These are phyloP conservation scores for Pelecanus crispus DNA, from an alignment of 2,113 vertebrate genomes.

Conservation along the genomic window DNA sequence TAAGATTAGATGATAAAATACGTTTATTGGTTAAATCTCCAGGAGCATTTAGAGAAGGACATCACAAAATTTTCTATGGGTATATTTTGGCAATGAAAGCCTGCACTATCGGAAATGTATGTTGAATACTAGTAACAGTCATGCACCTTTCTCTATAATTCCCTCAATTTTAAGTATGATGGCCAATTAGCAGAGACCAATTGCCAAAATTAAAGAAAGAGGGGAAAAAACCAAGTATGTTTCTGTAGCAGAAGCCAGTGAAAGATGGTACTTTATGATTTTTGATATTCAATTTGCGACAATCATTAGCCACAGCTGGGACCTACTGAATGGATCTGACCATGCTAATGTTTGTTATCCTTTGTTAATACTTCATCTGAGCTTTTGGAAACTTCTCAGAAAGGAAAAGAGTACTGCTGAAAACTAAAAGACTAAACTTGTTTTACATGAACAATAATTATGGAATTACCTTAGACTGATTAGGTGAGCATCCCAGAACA, in stretches of 20 bases:
- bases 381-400: background rate
- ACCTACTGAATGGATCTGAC: background rate
- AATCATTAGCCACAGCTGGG: background rate
- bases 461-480: background rate
- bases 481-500: background rate
- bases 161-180: background rate
- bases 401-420: background rate
- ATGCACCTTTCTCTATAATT: background rate
- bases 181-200: background rate
- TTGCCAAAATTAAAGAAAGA: background rate
- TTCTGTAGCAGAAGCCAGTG: background rate
- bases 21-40: background rate
- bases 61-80: background rate
- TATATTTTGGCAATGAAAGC: background rate
- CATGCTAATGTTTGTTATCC: background rate
- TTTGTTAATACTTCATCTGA: background rate
- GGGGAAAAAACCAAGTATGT: background rate
- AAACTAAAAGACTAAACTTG: background rate
- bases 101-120: background rate
- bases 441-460: background rate
- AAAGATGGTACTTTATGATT: background rate
- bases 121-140: background rate
- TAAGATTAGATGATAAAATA: background rate
- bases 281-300: background rate
- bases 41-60: background rate